Evolutionary conservation across 1,140 invertebrate genomes (phyloP), one percentile per base, ranked within the genome.

Genomic region (Drosophila pectinifera): DNA sequence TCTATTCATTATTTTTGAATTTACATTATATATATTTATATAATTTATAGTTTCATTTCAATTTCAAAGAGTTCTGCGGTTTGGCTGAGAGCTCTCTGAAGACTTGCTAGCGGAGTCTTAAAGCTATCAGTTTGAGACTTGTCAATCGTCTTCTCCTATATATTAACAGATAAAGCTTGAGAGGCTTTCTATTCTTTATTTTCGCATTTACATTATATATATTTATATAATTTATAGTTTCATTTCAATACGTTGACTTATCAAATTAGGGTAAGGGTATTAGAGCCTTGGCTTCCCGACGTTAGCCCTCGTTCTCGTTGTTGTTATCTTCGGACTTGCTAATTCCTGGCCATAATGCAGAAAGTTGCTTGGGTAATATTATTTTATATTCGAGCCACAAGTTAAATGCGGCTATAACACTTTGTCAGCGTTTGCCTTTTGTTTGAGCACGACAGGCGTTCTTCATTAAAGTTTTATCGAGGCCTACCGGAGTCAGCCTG

Each of bases 341-440:
- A 81, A 68, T 80, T 76, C 65, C 34, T 45, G 59, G 75, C 43
- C 59, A 55, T 70, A 67, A 56, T 70, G 67, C 48, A 70, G 45
- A 63, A 53, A 53, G 36, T 68, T 62, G 20, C 38, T 48, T 5
- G 14, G 26, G 16, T 58, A 28, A 48, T 20, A 20, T 57, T 57
- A 7, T 43, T 57, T 58, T 58, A 49, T 57, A 28, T 31, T 26
- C 18, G 10, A 11, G 26, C 26, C 24, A 22, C 24, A 53, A 53
- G 26, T 53, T 53, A 31, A 58, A 53, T 22, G 26, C 14, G 38
- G 31, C 22, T 34, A 53, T 53, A 53, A 53, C 49, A 53, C 49
- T 53, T 53, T 53, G 49, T 22, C 31, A 53, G 18, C 49, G 18
- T 36, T 53, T 22, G n/a, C 49, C 20, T 31, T 53, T 51, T 51